Percentiles rank a stretch among this genome's conserved stretches.
Conservation (phyloP, 2,797 vertebrate species). For the Eulemur albifrons region DNA sequence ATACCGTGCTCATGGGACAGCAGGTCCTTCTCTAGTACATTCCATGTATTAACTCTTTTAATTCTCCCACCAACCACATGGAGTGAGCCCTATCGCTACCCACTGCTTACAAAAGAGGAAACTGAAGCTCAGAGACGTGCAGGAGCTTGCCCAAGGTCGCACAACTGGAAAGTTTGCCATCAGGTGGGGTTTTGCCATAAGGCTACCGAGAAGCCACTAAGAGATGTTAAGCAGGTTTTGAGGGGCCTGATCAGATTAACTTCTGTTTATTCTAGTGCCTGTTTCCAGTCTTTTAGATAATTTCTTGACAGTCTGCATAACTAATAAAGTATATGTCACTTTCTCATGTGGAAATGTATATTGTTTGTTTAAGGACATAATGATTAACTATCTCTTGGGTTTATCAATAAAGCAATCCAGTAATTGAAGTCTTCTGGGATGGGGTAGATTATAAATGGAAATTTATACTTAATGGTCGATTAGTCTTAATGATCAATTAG, state of each 20-base stretch:
- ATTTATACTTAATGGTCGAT: conserved; percentile 57
- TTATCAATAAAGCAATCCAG: conserved; percentile 59
- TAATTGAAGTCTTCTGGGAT: conserved; percentile 54
- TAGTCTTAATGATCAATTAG: conserved; percentile 64
- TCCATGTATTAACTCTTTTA: not conserved
- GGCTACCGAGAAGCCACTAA: not conserved
- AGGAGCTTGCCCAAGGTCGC: not conserved
- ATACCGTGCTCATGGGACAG: fast-evolving
- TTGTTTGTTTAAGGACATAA: conserved; percentile 51
- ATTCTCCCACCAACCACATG: not conserved
- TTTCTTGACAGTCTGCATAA: not conserved
- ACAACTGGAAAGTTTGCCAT: not conserved
- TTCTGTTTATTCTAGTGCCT: not conserved
- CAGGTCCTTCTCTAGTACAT: not conserved
- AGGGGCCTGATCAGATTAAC: not conserved
- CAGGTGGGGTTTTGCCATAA: not conserved
- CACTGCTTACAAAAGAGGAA: not conserved
- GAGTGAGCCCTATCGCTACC: not conserved
- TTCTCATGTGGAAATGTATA: conserved; percentile 33
- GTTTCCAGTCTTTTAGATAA: not conserved
- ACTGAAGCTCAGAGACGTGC: not conserved
- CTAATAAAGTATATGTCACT: not conserved
- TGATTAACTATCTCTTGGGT: conserved; percentile 32
- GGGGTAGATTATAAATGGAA: conserved; percentile 62
- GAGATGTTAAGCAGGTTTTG: not conserved